phyloP scores from a whole-genome alignment of 2,113 vertebrate genomes.

The Gavialis gangeticus region DNA sequence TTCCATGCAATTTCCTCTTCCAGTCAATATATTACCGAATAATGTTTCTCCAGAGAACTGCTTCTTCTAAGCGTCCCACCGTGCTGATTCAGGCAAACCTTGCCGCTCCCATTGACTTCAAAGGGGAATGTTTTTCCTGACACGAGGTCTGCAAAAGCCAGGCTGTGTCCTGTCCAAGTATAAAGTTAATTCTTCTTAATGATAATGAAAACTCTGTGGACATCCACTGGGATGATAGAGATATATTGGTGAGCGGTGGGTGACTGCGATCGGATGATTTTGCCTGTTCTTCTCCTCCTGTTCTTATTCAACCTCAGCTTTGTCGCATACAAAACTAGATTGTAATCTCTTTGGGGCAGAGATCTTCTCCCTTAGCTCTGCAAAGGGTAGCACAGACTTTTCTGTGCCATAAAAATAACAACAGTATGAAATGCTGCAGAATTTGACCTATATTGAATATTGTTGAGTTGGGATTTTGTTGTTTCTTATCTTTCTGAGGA shows the following conservation, averaged over 20 bases:
- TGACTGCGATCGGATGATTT: background rate
- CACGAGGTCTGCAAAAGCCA: background rate
- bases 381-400: background rate
- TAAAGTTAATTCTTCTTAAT: background rate
- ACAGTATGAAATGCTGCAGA: background rate
- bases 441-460: background rate
- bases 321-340: accelerated
- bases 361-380: accelerated
- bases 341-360: background rate
- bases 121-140: background rate
- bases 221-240: background rate
- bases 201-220: background rate
- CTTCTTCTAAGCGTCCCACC: background rate
- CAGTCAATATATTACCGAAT: background rate
- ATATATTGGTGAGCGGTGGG: too few species aligned
- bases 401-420: background rate
- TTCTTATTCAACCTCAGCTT: background rate
- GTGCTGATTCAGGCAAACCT: background rate
- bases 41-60: background rate
- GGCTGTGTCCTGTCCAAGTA: background rate
- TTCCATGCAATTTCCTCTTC: slow-evolving; percentile 67
- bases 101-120: background rate
- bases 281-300: background rate
- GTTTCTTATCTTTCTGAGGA: accelerated
- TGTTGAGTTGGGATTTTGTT: background rate